A percentile compares a stretch with the other conserved stretches of the same genome.
These are phyloP conservation scores for Chondrilla cf. caribensis DNA, from an alignment of 37 sponge, comb jelly and placozoan genomes.

Conservation along the genomic window DNA sequence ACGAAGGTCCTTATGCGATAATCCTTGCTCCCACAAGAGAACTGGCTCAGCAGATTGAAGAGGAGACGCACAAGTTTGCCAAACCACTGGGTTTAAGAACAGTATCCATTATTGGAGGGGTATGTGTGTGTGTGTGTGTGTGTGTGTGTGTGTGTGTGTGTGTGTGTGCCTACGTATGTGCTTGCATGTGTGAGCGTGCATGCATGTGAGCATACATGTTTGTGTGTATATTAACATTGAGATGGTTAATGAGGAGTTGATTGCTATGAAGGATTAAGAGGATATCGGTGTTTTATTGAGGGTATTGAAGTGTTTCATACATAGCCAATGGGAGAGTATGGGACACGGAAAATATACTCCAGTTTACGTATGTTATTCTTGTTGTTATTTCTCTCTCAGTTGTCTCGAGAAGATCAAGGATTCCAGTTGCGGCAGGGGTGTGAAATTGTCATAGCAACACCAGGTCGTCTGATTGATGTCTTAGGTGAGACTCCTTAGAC, in stretches of 20 bases:
- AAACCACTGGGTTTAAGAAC: conserved; percentile 83
- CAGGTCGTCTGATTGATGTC: conserved; percentile 97
- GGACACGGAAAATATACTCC: background rate
- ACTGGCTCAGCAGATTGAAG: conserved; percentile 98
- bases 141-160: background rate
- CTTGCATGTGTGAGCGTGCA: background rate
- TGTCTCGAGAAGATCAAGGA: conserved; percentile 95
- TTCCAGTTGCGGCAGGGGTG: conserved; percentile 90
- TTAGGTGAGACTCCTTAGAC: conserved; percentile 46
- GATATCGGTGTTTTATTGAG: background rate
- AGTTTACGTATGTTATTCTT: background rate
- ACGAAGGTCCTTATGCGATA: conserved; percentile 96
- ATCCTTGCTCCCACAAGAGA: conserved; percentile 98
- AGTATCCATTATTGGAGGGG: conserved; percentile 91
- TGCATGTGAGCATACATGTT: too few relatives aligned
- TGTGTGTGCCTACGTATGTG: background rate
- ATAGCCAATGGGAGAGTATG: background rate
- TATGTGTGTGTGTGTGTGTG: conserved; percentile 15
- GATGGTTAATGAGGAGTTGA: too few relatives aligned
- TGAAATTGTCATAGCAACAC: conserved; percentile 99
- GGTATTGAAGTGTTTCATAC: background rate
- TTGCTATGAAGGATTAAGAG: too few relatives aligned
- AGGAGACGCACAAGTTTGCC: conserved; percentile 92
- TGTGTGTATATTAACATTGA: too few relatives aligned
- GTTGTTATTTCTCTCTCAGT: background rate